Base-by-base conservation (phyloP, 2,888 invertebrate species). In the Alcis repandata region DNA sequence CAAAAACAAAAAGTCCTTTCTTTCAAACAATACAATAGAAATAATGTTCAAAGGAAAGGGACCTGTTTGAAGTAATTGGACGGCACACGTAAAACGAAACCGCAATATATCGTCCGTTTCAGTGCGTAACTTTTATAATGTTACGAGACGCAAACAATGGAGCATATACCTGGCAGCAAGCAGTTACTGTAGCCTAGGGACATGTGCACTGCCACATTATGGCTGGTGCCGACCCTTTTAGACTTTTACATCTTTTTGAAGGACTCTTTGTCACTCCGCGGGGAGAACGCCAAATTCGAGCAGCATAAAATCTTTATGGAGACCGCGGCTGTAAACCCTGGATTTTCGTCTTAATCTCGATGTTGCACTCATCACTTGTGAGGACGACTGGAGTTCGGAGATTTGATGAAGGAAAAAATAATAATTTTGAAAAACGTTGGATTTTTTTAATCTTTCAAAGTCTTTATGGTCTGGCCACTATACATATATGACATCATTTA, bases 291-390 rank as follows among this genome's bases (percentile, higher is more conserved):
- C 46, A 52, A 66, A 72, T 69, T 72, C 65, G 45, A 45, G 56
- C 56, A 66, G 65, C 72, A 68, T 72, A 70, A 72, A 72, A 69
- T 69, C 56, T 72, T 72, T 72, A 72, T 70, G 59, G 58, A 54
- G 57, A 67, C 69, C 62, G 51, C 59, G 46, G 67, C 52, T 62
- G 67, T 70, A 69, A 70, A 69, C 58, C 68, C 68, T 58, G 64
- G 63, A 70, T 72, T 68, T 69, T 57, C 62, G 59, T 67, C 70
- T 67, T 68, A 70, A 70, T 69, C 63, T 61, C 64, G 59, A 56
- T 41, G 59, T 52, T 59, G 48, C 63, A 56, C 67, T 67, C 65
- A 57, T 68, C 68, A 66, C 67, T 72, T 43, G 53, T 19, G 49
- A 27, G 27, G 3, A 10, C 19, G 36, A 13, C 7, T 11, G 15